phyloP scores from a whole-genome alignment of 2,797 vertebrate species.

The Atherinosoma microstoma region DNA sequence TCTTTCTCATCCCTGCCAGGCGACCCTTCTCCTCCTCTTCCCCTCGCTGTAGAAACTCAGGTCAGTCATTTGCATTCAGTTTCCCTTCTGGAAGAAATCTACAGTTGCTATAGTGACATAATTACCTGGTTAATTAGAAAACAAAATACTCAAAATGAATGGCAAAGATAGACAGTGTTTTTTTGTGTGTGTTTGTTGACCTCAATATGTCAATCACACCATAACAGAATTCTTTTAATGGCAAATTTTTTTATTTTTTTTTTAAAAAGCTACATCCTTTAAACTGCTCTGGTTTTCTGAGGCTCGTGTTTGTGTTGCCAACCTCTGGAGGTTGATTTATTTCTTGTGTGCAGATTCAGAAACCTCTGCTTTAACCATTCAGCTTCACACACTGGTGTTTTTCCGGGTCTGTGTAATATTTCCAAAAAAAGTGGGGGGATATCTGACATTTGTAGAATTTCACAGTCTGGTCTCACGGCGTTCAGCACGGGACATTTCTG shows the following conservation, averaged over 20 bases:
- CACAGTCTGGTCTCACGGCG: background rate
- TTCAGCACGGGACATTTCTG: background rate
- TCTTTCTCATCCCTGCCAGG: slow-evolving; percentile 96
- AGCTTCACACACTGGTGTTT: slow-evolving; percentile 8
- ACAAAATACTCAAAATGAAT: no score
- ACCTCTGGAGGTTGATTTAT: no score
- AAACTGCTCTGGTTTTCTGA: no score
- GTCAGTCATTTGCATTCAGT: slow-evolving; percentile 67
- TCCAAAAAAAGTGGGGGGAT: slow-evolving; percentile 3
- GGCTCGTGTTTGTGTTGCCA: no score
- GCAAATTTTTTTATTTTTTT: no score
- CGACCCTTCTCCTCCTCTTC: slow-evolving; percentile 87
- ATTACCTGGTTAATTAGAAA: background rate
- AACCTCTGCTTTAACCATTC: background rate
- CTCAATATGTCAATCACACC: no score
- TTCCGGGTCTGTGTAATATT: background rate
- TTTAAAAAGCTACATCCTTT: no score
- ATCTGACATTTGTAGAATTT: background rate
- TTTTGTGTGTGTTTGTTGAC: no score
- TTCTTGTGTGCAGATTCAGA: slow-evolving; percentile 2
- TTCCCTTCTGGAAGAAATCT: background rate
- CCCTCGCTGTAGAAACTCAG: slow-evolving; percentile 75
- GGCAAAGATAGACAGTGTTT: no score
- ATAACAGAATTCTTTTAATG: no score
- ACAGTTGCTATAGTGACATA: background rate